These are phyloP conservation scores for Centropristis striata DNA, from an alignment of 2,113 vertebrate species.

Conservation along the genomic window DNA sequence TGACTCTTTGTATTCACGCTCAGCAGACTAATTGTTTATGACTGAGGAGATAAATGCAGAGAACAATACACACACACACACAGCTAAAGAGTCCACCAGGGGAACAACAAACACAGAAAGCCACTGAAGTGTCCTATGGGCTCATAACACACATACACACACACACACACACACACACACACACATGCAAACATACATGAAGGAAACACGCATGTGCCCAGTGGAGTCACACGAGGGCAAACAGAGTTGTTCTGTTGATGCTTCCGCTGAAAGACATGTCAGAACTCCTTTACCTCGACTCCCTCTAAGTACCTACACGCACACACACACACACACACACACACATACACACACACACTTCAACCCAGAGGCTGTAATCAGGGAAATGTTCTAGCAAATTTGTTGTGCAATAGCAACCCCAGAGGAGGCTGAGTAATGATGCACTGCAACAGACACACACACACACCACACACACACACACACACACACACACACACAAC, in stretches of 20 bases:
- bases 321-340: conserved; percentile 13
- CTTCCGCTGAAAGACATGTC: conserved; percentile 58
- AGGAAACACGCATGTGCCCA: not conserved
- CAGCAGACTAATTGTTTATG: conserved; percentile 17
- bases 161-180: not conserved
- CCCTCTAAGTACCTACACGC: not conserved
- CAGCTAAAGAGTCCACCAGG: conserved; percentile 4
- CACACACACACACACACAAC: too few relatives aligned
- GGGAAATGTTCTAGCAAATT: conserved; percentile 61
- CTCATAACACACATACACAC: not conserved
- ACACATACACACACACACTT: conserved; percentile 7
- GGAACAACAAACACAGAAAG: not conserved
- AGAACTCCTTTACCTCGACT: conserved; percentile 55
- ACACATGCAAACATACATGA: not conserved
- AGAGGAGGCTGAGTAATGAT: conserved; percentile 59
- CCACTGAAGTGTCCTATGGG: not conserved
- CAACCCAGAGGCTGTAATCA: conserved; percentile 54
- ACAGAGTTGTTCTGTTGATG: conserved; percentile 30
- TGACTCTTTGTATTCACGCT: not conserved
- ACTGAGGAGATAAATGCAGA: conserved; percentile 7
- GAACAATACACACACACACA: not conserved
- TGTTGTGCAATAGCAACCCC: conserved; percentile 56
- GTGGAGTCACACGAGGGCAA: conserved; percentile 28
- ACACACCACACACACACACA: conserved; percentile 8
- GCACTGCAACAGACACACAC: conserved; percentile 29